Conservation (phyloP, 2,797 vertebrate species). For the Manis javanica region DNA sequence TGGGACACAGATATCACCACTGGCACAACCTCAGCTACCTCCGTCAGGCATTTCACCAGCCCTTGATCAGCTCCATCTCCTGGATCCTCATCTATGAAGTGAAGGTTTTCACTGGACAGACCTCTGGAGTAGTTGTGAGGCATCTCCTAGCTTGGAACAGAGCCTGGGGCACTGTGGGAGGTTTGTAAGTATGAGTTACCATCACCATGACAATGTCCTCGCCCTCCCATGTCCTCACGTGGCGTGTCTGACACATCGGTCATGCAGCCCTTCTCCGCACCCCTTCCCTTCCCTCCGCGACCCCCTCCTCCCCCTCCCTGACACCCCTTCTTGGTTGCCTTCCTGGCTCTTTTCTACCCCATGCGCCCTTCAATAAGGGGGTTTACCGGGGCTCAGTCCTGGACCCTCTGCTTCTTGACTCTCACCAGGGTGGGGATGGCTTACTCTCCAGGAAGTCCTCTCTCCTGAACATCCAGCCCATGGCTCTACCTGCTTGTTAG, state of each 20-base stretch:
- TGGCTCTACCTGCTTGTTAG: neutral
- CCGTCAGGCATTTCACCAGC: neutral
- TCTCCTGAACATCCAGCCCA: neutral
- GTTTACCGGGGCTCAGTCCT: neutral
- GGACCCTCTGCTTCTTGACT: neutral
- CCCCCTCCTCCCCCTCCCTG: neutral
- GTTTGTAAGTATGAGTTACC: accelerated
- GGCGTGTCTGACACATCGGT: accelerated
- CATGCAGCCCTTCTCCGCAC: neutral
- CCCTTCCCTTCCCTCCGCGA: neutral
- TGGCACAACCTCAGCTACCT: neutral
- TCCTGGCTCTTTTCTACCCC: neutral
- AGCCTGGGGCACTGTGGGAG: neutral
- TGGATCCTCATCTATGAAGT: neutral
- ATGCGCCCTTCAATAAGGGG: neutral
- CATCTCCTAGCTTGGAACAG: neutral
- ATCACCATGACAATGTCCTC: accelerated
- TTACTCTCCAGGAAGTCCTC: neutral
- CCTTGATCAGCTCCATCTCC: neutral
- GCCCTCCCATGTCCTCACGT: neutral
- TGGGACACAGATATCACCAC: neutral
- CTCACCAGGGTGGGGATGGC: neutral
- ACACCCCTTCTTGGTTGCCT: neutral
- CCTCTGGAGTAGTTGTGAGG: neutral
- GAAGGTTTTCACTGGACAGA: neutral